Evolutionary conservation across 2,113 vertebrate species (phyloP).

Genomic region (Spermophilus dauricus): DNA sequence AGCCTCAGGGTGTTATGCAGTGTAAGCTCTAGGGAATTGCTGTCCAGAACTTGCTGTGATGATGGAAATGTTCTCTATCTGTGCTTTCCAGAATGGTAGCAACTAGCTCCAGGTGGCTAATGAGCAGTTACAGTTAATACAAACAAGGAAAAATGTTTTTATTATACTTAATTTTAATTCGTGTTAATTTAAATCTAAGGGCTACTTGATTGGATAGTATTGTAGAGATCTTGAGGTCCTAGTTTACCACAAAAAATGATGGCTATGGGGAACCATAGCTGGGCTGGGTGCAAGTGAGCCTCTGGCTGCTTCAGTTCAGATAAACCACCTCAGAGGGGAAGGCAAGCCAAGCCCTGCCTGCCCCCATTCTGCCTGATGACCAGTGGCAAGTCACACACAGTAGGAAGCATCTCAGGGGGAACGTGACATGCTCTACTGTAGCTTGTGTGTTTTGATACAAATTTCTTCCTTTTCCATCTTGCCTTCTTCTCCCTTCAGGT

Average conservation of each 20-base stretch:
- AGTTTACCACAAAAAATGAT: constrained; percentile 11
- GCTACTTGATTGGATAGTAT: neutral
- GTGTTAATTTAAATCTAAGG: neutral
- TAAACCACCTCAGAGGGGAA: neutral
- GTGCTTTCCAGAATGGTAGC: neutral
- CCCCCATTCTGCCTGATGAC: neutral
- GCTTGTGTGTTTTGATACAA: neutral
- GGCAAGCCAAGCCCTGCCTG: neutral
- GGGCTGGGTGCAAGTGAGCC: neutral
- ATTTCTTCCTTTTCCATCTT: constrained; percentile 22
- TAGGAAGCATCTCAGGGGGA: neutral
- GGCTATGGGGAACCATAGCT: too few relatives aligned
- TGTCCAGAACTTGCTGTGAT: neutral
- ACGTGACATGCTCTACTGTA: neutral
- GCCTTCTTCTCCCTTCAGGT: constrained; percentile 72
- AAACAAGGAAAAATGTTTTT: neutral
- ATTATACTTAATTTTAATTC: constrained; percentile 20
- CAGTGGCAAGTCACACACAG: neutral
- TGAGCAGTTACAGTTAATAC: neutral
- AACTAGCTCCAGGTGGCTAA: neutral
- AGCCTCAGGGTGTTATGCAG: neutral
- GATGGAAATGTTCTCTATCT: neutral
- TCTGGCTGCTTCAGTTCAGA: neutral
- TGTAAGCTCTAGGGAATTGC: neutral
- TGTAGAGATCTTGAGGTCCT: neutral